Evolutionary conservation across 2,888 invertebrate genomes (phyloP), one percentile per base, ranked within the genome.

Genomic region (Cosmia pyralina): DNA sequence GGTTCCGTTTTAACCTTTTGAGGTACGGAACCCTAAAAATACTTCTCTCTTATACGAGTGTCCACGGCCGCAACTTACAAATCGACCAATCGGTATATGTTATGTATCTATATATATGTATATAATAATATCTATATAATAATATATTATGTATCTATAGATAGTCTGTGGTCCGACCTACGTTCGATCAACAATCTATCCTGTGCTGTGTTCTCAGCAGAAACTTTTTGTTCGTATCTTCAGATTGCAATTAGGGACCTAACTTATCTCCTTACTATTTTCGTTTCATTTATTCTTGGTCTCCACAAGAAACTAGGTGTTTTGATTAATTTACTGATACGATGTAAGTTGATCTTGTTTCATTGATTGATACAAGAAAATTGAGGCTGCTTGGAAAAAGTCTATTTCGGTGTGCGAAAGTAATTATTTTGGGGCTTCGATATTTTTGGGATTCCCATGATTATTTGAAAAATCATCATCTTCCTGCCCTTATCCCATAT

Each of bases 211-310:
- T 73, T 82, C 83, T 88, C 87, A 89, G 88, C 88, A 81, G 76
- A 87, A 89, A 87, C 87, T 82, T 87, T 75, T 69, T 68, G 66
- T 67, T 68, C 77, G 73, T 84, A 84, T 87, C 85, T 87, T 85
- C 75, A 79, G 82, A 83, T 85, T 81, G 86, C 88, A 90, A 90
- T 91, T 88, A 90, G 85, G 83, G 77, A 82, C 77, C 81, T 83
- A 87, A 86, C 85, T 68, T 65, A 68, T 73, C 84, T 85, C 62
- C 77, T 75, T 75, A 77, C 79, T 68, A 80, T 77, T 83, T 84
- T 62, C 77, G 69, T 80, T 84, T 77, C 77, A 79, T 77, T 76
- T 69, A 72, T 70, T 77, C 63, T 22, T 60, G 50, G 52, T 59
- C 44, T 58, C 17, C 19, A 50, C 57, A 57, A 68, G 82, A 53